Conservation (phyloP, 1,140 invertebrate species). For the Archivesica marissinica region DNA sequence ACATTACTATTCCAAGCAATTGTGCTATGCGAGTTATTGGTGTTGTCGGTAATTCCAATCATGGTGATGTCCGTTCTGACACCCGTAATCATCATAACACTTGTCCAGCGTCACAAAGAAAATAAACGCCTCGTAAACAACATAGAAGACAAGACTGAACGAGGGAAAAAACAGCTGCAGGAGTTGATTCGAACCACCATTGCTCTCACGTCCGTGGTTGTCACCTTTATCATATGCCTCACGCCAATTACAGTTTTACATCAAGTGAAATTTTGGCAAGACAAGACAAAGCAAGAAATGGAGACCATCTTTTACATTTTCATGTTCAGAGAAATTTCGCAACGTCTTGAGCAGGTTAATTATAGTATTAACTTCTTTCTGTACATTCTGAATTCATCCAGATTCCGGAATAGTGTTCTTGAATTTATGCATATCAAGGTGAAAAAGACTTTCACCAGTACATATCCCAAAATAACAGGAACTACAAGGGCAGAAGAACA, state of each 20-base stretch:
- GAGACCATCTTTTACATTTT: background rate
- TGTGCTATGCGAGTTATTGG: conserved; percentile 16
- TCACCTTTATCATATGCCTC: conserved; percentile 52
- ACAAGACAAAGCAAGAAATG: background rate
- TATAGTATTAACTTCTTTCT: conserved; percentile 56
- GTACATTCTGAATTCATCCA: conserved; percentile 23
- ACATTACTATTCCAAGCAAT: background rate
- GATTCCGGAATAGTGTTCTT: conserved; percentile 10
- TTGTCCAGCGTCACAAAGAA: background rate
- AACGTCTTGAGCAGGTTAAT: conserved; percentile 45
- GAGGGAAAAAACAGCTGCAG: background rate
- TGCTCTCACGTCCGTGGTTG: conserved; percentile 50
- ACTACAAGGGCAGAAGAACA: too few species aligned
- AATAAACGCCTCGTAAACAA: background rate
- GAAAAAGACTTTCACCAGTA: too few species aligned
- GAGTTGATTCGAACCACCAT: conserved; percentile 28
- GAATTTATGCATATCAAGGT: background rate
- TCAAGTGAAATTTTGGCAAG: background rate
- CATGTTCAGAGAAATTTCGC: conserved; percentile 12
- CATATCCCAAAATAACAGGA: too few species aligned
- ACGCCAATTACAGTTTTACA: conserved; percentile 56
- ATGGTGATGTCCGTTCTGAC: conserved; percentile 38
- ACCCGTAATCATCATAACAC: conserved; percentile 30
- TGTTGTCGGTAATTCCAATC: conserved; percentile 48
- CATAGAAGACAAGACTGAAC: background rate